Evolutionary conservation across 2,113 vertebrate species (phyloP), one percentile per base, ranked within the genome.

Genomic region (Pangasianodon hypophthalmus): DNA sequence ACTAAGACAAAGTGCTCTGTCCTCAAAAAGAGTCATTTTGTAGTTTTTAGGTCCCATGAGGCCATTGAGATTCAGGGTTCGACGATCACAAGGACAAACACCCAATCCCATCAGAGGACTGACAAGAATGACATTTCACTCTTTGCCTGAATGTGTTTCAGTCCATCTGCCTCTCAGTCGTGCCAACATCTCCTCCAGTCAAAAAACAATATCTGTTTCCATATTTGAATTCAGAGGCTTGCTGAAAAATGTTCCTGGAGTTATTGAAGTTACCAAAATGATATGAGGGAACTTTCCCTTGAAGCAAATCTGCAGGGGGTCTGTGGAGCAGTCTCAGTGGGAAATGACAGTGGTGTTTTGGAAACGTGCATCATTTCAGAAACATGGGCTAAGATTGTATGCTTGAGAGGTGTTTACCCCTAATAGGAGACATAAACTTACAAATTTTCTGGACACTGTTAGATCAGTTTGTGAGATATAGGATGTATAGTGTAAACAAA

Each of bases 1-100:
- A 69, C 64, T 44, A 46, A 62, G 85, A 80, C 71, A 41, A 56
- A 83, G 83, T 75, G n/a, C 75, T n/a, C 71, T 86, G 83, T 82
- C 86, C 86, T 84, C 54, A 73, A 79, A 56, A 69, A 9, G 26
- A 84, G 77, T 54, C 64, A 69, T 48, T 84, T 56, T 90, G 88
- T 44, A 88, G 84, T 81, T 52, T 69, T 56, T 41, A 62, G n/a
- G 75, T 84, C 85, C 86, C 86, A 46, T 1, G 54, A 73, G 79
- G 86, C 83, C 4, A 52, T 56, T 87, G 62, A 87, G 67, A 81
- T 88, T 89, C 44, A 89, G 56, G 86, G 89, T 79, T 86, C 87
- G 60, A 54, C 29, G 71, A 83, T 80, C 29, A 67, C 86, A 90
- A 87, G 90, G 84, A 89, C 80, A 89, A 64, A 46, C 24, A 50